Conservation (phyloP, 2,797 vertebrate species). For the Sebastes kiyomatsui region DNA sequence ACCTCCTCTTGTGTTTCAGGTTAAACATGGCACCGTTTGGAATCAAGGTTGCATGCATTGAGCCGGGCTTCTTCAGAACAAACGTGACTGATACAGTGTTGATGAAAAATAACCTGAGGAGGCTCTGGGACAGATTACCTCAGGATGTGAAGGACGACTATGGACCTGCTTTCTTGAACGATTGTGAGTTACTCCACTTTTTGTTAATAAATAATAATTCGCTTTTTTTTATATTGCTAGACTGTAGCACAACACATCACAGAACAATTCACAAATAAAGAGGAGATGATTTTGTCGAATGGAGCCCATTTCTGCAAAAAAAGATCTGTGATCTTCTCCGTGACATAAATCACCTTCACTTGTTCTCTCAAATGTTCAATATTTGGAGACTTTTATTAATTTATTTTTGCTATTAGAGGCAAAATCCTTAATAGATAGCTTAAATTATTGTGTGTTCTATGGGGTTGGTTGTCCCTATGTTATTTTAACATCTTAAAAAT, state of each 20-base stretch:
- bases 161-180: conserved; percentile 54
- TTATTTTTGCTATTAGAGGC: not conserved
- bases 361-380: not conserved
- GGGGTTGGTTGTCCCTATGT: too few species aligned
- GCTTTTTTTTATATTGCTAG: not conserved
- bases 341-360: not conserved
- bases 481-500: too few species aligned
- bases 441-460: not conserved
- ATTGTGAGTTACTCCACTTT: conserved; percentile 52
- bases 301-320: not conserved
- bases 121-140: conserved; percentile 75
- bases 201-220: conserved; percentile 4
- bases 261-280: not conserved
- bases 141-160: conserved; percentile 78
- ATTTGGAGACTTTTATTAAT: not conserved
- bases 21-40: conserved; percentile 72
- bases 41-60: conserved; percentile 79
- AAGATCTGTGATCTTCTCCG: not conserved
- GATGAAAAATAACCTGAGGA: conserved; percentile 10
- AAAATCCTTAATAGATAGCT: not conserved
- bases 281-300: not conserved
- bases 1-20: conserved; percentile 58
- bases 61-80: conserved; percentile 83
- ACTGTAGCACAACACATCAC: not conserved
- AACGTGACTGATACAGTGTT: conserved; percentile 50